Evolutionary conservation across 2,888 invertebrate species (phyloP).

Genomic region (Odontothrips loti): DNA sequence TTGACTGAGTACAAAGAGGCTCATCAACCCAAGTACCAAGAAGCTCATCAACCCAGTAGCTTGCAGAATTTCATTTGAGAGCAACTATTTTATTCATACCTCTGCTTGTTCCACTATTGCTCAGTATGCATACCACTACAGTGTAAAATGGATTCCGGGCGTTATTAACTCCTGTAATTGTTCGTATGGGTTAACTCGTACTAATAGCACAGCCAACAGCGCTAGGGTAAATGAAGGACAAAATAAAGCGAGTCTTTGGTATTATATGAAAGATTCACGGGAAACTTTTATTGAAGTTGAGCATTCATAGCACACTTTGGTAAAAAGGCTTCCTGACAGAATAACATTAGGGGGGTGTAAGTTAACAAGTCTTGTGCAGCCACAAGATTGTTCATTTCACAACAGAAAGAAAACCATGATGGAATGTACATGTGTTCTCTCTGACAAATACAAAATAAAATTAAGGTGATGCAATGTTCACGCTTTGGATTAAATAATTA

Average conservation of each 20-base stretch:
- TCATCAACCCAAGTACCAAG: too few relatives aligned
- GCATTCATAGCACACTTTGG: background rate
- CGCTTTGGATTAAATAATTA: slow-evolving; percentile 1
- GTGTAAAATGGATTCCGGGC: too few relatives aligned
- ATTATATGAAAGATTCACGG: background rate
- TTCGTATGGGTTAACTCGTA: background rate
- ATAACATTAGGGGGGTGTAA: background rate
- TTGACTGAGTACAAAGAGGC: too few relatives aligned
- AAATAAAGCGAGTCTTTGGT: slow-evolving; percentile 4
- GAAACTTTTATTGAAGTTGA: slow-evolving; percentile 7
- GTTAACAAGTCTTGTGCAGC: background rate
- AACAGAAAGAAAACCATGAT: slow-evolving; percentile 23
- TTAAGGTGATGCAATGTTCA: background rate
- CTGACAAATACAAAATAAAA: slow-evolving; percentile 13
- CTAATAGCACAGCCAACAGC: background rate
- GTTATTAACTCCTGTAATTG: too few relatives aligned
- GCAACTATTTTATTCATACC: too few relatives aligned
- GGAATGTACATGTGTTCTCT: slow-evolving; percentile 22
- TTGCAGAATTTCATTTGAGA: too few relatives aligned
- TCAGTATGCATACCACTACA: too few relatives aligned
- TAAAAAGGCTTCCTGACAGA: background rate
- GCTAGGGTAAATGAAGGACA: background rate
- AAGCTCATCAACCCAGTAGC: too few relatives aligned
- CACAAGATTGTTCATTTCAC: background rate
- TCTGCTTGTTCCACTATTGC: too few relatives aligned